A percentile compares a stretch with the other conserved stretches of the same genome.
phyloP scores from a whole-genome alignment of 1,140 invertebrate species.

The Tetramorium parvispinum region DNA sequence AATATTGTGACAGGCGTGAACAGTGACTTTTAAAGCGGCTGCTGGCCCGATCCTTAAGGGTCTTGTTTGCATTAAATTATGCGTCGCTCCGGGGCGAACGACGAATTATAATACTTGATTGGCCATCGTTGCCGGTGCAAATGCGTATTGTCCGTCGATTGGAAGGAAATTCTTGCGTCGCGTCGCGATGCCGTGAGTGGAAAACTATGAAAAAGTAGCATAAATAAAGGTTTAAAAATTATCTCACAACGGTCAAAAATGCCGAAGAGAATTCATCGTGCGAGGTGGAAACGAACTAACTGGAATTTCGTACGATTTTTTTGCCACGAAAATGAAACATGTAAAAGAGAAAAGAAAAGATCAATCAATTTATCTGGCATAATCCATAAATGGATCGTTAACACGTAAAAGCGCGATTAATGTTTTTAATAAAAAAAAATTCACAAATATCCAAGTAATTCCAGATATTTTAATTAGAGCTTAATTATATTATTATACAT shows the following conservation, averaged over 20 bases:
- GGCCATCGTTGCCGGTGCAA: slow-evolving; percentile 35
- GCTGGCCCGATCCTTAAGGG: slow-evolving; percentile 43
- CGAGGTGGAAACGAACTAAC: not conserved
- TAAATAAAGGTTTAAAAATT: not conserved
- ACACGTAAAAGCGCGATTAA: not conserved
- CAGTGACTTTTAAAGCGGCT: slow-evolving; percentile 59
- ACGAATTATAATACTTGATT: slow-evolving; percentile 63
- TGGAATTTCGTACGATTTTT: not conserved
- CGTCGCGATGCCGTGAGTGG: not conserved
- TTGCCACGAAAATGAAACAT: not conserved
- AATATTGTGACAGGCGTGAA: slow-evolving; percentile 69
- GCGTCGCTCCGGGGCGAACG: slow-evolving; percentile 31
- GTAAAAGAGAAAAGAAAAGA: not conserved
- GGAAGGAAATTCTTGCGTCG: slow-evolving; percentile 18
- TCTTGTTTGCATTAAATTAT: slow-evolving; percentile 64
- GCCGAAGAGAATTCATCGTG: not conserved
- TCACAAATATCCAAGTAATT: not conserved
- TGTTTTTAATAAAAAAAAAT: not conserved
- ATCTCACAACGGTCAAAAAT: not conserved
- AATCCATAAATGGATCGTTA: not conserved
- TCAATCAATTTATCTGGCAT: not conserved
- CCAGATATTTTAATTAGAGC: not conserved
- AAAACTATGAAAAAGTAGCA: not conserved
- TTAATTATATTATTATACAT: not conserved
- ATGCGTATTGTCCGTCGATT: slow-evolving; percentile 28